Evolutionary conservation across 2,113 vertebrate species (phyloP), one percentile per base, ranked within the genome.

Genomic region (Megalops atlanticus): DNA sequence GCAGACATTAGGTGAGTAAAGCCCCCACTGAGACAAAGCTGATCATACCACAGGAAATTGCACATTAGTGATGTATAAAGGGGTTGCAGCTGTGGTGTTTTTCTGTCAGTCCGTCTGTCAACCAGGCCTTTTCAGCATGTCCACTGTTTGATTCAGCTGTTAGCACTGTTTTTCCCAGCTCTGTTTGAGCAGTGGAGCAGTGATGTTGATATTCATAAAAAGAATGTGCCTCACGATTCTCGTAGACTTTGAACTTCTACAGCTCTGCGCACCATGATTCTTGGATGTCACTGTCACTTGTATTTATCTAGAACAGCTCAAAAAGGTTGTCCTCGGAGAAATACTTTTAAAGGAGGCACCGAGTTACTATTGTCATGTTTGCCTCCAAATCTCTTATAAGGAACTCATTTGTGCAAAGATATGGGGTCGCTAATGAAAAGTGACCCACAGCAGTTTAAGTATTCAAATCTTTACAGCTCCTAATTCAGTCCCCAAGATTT

Each of bases 1-100:
- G 88, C 98, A 99, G 89, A 99, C 98, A 78, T 96, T 99, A 93
- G 98, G 98, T 99, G 94, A 92, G 97, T 96, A 74, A 40, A 74
- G 69, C 69, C 79, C 36, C 54, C 41, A 49, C 41, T 52, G 69
- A 72, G 78, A 52, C 41, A 12, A 27, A 49, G 43, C 35, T 33
- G 78, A 27, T 72, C 47, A 18, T 14, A 24, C n/a, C 18, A 64
- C 58, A 64, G 24, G n/a, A 21, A 43, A 45, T 33, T 39, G 45
- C 11, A 3, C 71, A 12, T 74, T 70, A 31, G 69, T 72, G 33
- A 12, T 72, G 68, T 14, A 70, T 70, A 16, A 49, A 35, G 35
- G 70, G 24, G 27, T 2, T 27, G 31, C 43, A 16, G 78, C 4
- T 15, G 35, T 39, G 18, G 33, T 21, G 31, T n/a, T 21, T 14